Evolutionary conservation across 1,140 invertebrate species (phyloP), one percentile per base, ranked within the genome.

Genomic region (Cydia amplana): DNA sequence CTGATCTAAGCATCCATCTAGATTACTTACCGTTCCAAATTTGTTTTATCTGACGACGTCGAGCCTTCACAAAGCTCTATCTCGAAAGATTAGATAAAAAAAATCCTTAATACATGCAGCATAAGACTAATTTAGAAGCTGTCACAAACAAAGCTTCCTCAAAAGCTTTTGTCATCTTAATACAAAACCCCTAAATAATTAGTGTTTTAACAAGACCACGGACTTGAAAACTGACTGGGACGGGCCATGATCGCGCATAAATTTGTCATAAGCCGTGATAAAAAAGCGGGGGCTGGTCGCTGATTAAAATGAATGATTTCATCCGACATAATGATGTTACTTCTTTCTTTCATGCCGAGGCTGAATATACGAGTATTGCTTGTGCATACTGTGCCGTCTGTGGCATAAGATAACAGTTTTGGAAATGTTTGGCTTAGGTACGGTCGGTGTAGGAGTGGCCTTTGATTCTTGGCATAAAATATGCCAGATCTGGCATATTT

Each of bases 151-250:
- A n/a, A 70, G 5, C 65, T 40, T 70, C 65, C 18, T 7, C 16
- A 70, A 18, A 36, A 70, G 36, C 65, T 70, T 70, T 70, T 70
- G 65, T 70, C 65, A 18, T 70, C 18, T 40, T 70, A 70, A 70
- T 70, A 70, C 65, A 70, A 65, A 70, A 70, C 65, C 65, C 65
- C 65, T 70, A 70, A 70, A 70, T 70, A 70, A 70, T 70, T 70
- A 70, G 65, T 70, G 65, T 70, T 23, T 70, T 43, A 70, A 36
- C 43, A 70, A 43, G 32, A 70, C 16, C 16, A 67, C 16, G 36
- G 32, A n/a, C n/a, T 70, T 70, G 23, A 7, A 70, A 70, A 36
- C 65, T 20, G 65, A 43, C 32, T 32, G 28, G 28, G 20, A 16
- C 64, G 28, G 28, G 65, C 32, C 65, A 43, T 70, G 65, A 70